Evolutionary conservation across 2,113 vertebrate species (phyloP), one percentile per base, ranked within the genome.

Genomic region (Halichoeres trimaculatus): DNA sequence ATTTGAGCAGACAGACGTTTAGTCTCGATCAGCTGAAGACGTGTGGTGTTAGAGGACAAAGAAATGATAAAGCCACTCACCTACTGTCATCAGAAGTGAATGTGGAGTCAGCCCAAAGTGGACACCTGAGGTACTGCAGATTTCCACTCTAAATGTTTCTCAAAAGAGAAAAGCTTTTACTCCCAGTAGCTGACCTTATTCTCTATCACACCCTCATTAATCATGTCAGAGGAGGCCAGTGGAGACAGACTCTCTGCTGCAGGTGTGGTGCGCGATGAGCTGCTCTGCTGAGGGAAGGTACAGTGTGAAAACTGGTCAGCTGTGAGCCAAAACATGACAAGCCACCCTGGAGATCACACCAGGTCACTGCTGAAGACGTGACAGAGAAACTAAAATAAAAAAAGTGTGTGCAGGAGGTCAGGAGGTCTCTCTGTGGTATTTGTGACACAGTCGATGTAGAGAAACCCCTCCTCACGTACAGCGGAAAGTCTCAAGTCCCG

Each of bases 261-360:
- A 4, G 74, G 53, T 12, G 52, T 64, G 51, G 40, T 13, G 56
- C 66, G 45, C 12, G 51, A 68, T 12, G 12, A 12, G 10, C 13
- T 40, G 13, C 7, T 12, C 13, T 43, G 41, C 61, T 81, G 61
- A 79, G 65, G 61, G 63, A 48, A 68, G 68, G 69, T 66, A 50
- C 51, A 19, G 72, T 57, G 73, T 76, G 64, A 83, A 81, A 81
- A 56, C 35, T 13, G 43, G 65, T 81, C 62, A 22, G n/a, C 85
- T 78, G 70, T 23, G 79, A 85, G 47, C 38, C 40, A 72, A 79
- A 86, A 80, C 86, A 85, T 43, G 2, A 55, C 8, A 8, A 53
- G 55, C 38, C 19, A 40, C 24, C 53, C 64, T 0, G 9, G 47
- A 78, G 73, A 65, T 78, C 50, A 79, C 61, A 62, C 50, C 12